Base-by-base conservation (phyloP, 2,113 vertebrate species). In the Tragelaphus imberbis region DNA sequence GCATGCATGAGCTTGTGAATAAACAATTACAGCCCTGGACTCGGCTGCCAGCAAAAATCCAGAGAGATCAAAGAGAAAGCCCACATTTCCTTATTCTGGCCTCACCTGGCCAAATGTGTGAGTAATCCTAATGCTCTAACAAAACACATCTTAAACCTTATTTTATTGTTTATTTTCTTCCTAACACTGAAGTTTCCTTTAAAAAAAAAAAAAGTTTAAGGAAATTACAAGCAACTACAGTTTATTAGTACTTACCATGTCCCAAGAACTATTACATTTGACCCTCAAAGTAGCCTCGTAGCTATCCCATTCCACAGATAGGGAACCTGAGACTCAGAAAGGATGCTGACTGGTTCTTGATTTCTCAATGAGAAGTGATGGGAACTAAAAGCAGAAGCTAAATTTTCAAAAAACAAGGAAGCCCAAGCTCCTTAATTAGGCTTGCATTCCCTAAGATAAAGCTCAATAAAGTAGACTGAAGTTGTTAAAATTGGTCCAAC, bases 21-120 rank as follows among this genome's bases (percentile, higher is more conserved):
- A 98, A 97, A 97, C 96, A 97, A 97, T 97, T 84, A 97, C 84
- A 96, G 97, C 98, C 98, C 98, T 98, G 98, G 98, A 96, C 82
- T 98, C 97, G 89, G 92, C 94, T 98, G 97, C 97, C 95, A 96
- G 98, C 97, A 98, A 96, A 97, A 94, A 95, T 98, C 95, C 95
- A 98, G 97, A 68, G 97, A 98, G 97, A 99, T 99, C 99, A 99
- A 98, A 99, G 97, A 96, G 28, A 94, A 97, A 97, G 40, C 30
- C 75, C 68, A 94, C 2, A 27, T 96, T 98, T 95, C 93, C 98
- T 88, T 84, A 25, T 91, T 87, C 95, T 98, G 98, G 98, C 97
- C 98, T 99, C 98, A 99, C 97, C 98, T 98, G 97, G 98, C 97
- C 84, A 97, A 97, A 98, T 93, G 98, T 99, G 98, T 97, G 97